These are phyloP conservation scores for Berghia stephanieae DNA, from an alignment of 1,140 invertebrate species.

Conservation along the genomic window DNA sequence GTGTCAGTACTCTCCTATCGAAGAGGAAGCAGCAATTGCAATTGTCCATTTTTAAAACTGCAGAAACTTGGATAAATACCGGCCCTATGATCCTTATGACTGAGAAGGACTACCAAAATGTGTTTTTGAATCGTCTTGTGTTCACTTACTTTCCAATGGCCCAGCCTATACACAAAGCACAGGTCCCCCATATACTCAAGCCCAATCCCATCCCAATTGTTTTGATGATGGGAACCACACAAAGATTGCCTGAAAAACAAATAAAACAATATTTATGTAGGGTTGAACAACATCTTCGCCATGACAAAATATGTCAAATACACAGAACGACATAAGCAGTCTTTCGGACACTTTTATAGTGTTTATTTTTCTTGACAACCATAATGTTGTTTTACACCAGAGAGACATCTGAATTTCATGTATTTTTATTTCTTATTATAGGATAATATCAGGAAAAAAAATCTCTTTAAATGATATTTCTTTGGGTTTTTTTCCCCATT, in stretches of 20 bases:
- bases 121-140: neutral
- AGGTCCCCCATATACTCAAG: conserved; percentile 66
- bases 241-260: conserved; percentile 62
- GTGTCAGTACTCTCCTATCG: too few species aligned
- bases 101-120: neutral
- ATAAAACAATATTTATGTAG: neutral
- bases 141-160: conserved; percentile 65
- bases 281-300: neutral
- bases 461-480: too few species aligned
- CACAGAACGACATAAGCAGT: neutral
- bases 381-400: too few species aligned
- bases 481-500: too few species aligned
- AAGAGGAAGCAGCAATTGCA: too few species aligned
- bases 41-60: neutral
- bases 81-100: too few species aligned
- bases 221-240: conserved; percentile 67
- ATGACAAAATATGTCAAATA: neutral
- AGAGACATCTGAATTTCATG: too few species aligned
- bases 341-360: neutral
- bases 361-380: too few species aligned
- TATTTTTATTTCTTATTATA: too few species aligned
- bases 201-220: conserved; percentile 67
- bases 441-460: too few species aligned
- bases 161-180: conserved; percentile 67
- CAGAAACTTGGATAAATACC: too few species aligned